A percentile compares a stretch with the other conserved stretches of the same genome.
These are phyloP conservation scores for Acrocephalus scirpaceus DNA, from an alignment of 2,797 vertebrate species.

Conservation along the genomic window DNA sequence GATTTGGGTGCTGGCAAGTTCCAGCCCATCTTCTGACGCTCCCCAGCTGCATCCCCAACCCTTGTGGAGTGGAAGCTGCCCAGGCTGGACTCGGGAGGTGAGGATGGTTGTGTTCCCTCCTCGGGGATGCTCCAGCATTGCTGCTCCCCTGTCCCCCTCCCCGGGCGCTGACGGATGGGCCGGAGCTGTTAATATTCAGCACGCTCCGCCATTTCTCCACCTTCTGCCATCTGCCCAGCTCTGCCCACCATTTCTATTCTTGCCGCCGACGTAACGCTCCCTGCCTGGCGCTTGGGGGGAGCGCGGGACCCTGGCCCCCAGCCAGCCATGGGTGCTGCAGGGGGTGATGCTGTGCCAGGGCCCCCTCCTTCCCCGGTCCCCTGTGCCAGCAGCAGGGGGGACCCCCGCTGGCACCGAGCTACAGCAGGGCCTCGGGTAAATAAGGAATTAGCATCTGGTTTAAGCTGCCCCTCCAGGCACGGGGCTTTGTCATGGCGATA, in stretches of 20 bases:
- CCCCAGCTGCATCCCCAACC: background rate
- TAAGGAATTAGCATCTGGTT: constrained; percentile 40
- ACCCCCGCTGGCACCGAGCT: background rate
- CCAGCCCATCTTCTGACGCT: background rate
- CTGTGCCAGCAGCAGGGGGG: rapidly evolving
- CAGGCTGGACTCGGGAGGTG: rapidly evolving
- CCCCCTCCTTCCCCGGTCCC: background rate
- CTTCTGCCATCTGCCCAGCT: constrained; percentile 72
- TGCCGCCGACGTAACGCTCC: constrained; percentile 43
- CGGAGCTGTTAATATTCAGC: constrained; percentile 65
- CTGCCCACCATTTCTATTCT: constrained; percentile 72
- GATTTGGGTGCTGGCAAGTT: background rate
- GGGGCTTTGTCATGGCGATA: background rate
- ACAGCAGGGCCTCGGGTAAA: background rate
- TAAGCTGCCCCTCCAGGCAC: background rate
- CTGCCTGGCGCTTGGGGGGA: constrained; percentile 43
- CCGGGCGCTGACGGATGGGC: background rate
- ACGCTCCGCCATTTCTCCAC: constrained; percentile 62
- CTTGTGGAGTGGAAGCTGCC: background rate
- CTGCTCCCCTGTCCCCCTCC: background rate
- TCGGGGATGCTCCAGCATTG: background rate
- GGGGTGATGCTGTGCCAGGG: background rate
- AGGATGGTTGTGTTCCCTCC: background rate
- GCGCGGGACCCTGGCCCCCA: constrained; percentile 43
- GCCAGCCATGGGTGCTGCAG: background rate